Evolutionary conservation across 2,888 invertebrate genomes (phyloP).

Genomic region (Polydrusus cervinus): DNA sequence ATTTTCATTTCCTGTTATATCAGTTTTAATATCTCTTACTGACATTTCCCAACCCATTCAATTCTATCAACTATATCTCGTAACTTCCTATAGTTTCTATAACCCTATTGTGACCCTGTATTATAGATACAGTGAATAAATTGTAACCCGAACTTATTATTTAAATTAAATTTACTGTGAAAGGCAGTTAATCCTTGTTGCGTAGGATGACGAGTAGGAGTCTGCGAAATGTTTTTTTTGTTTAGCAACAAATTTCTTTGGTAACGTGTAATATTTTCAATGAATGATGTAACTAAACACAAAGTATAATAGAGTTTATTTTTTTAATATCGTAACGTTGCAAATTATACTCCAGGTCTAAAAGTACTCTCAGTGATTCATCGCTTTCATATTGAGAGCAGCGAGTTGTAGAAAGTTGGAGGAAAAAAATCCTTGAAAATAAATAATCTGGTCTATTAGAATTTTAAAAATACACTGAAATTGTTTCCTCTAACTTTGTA

Average conservation of each 20-base stretch:
- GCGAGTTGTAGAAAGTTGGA: too few species aligned
- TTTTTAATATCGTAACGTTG: too few species aligned
- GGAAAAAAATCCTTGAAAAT: too few species aligned
- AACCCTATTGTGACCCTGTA: constrained; percentile 2
- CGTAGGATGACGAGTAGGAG: constrained; percentile 18
- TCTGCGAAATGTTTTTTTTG: constrained; percentile 24
- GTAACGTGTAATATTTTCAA: background rate
- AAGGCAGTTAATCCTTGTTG: constrained; percentile 12
- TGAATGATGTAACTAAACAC: background rate
- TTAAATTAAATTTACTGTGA: constrained; percentile 24
- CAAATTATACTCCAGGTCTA: too few species aligned
- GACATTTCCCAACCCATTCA: background rate
- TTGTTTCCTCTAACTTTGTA: too few species aligned
- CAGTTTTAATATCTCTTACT: background rate
- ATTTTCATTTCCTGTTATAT: too few species aligned
- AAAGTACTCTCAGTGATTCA: too few species aligned
- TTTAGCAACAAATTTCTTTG: constrained; percentile 17
- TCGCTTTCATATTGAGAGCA: too few species aligned
- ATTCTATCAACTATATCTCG: background rate
- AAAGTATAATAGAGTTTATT: too few species aligned
- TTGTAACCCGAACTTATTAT: constrained; percentile 23
- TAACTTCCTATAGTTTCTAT: constrained; percentile 5
- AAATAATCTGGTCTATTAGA: too few species aligned
- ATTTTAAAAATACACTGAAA: too few species aligned
- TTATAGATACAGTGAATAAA: constrained; percentile 15